phyloP scores from a whole-genome alignment of 2,888 invertebrate genomes.

The Volucella zonaria region DNA sequence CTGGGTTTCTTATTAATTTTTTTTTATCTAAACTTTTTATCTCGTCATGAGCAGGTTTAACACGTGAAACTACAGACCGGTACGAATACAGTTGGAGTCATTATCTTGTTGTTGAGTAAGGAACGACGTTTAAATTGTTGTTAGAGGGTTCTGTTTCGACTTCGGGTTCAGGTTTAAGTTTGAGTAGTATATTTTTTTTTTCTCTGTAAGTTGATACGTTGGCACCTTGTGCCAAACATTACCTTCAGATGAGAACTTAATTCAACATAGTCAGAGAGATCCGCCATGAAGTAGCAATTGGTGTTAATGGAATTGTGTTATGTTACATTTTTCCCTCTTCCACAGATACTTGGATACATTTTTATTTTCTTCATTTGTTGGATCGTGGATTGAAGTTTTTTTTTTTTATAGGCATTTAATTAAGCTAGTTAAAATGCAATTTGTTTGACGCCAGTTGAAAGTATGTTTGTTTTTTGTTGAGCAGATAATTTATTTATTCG shows the following conservation, averaged over 20 bases:
- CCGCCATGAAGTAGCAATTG: conserved; percentile 48
- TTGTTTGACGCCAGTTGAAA: conserved; percentile 41
- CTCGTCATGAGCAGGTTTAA: conserved; percentile 41
- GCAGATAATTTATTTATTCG: neutral
- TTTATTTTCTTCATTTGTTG: conserved; percentile 13
- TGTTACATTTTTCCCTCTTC: conserved; percentile 14
- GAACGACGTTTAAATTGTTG: conserved; percentile 53
- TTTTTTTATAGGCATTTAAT: conserved; percentile 48
- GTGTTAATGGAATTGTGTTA: conserved; percentile 56
- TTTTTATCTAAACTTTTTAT: no score
- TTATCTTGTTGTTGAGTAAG: conserved; percentile 54
- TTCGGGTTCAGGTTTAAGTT: no score
- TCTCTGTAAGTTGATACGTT: neutral
- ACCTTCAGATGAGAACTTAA: conserved; percentile 19
- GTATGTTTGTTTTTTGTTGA: conserved; percentile 1
- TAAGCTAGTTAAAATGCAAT: conserved; percentile 52
- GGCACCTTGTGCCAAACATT: conserved; percentile 29
- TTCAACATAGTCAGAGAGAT: conserved; percentile 11
- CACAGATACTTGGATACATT: neutral
- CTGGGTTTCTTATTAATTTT: neutral
- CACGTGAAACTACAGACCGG: conserved; percentile 28
- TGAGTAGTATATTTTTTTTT: neutral
- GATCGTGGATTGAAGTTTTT: neutral
- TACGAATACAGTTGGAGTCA: conserved; percentile 34
- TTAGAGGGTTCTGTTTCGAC: conserved; percentile 24